Conservation (phyloP, 2,888 invertebrate genomes). For the Cheilosia pagana region DNA sequence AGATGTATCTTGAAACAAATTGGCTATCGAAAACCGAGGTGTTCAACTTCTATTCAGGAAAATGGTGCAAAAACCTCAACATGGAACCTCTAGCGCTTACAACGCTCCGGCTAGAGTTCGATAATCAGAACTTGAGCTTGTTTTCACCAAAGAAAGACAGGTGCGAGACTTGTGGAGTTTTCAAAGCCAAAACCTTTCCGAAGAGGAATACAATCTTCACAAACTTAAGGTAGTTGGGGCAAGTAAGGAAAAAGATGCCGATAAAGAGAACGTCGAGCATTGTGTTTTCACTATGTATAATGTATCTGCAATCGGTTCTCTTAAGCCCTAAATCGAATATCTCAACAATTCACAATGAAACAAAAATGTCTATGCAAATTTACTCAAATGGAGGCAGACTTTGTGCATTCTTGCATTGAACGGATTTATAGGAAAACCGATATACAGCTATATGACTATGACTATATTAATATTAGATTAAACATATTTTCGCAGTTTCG, state of each 20-base stretch:
- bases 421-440: conserved; percentile 7
- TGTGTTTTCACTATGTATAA: neutral
- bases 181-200: neutral
- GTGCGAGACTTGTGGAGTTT: neutral
- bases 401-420: conserved; percentile 4
- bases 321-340: conserved; percentile 7
- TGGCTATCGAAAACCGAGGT: conserved; percentile 5
- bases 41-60: conserved; percentile 19
- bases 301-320: conserved; percentile 4
- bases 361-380: neutral
- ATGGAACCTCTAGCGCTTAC: conserved; percentile 4
- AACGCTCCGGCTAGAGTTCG: neutral
- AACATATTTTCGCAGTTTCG: conserved; percentile 21
- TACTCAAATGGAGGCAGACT: conserved; percentile 3
- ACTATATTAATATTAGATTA: conserved; percentile 17
- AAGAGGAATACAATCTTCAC: neutral
- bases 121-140: too few relatives aligned
- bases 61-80: conserved; percentile 26
- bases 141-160: neutral
- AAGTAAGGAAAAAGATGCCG: neutral
- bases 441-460: too few relatives aligned
- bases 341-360: neutral
- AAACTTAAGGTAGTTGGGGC: neutral
- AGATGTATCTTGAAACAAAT: conserved; percentile 20
- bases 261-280: neutral